Conservation (phyloP, 2,888 invertebrate genomes). For the Rhamnusium bicolor region DNA sequence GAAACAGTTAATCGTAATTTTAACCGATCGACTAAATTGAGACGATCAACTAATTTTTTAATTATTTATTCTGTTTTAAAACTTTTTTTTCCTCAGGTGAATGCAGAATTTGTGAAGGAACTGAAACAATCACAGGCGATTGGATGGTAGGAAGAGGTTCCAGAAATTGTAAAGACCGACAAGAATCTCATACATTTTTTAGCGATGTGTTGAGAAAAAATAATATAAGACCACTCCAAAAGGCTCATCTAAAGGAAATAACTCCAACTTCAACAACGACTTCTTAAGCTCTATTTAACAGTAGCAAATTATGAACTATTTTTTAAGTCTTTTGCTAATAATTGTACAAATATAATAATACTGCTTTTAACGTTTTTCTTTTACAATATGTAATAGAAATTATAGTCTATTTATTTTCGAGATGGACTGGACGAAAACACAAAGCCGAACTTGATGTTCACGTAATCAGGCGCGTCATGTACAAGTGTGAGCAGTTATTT, state of each 20-base stretch:
- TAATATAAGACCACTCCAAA: constrained; percentile 50
- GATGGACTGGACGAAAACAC: too few species aligned
- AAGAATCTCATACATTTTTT: constrained; percentile 58
- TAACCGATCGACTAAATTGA: too few species aligned
- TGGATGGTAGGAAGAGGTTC: constrained; percentile 64
- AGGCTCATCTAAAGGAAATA: constrained; percentile 40
- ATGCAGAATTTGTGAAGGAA: constrained; percentile 64
- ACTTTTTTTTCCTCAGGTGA: constrained; percentile 60
- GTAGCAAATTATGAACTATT: background rate
- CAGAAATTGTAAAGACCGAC: constrained; percentile 64
- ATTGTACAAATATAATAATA: background rate
- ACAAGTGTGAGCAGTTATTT: too few species aligned
- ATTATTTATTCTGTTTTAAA: background rate
- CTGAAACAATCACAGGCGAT: constrained; percentile 64
- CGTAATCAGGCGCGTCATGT: too few species aligned
- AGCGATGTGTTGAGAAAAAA: constrained; percentile 62
- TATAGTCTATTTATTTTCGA: too few species aligned
- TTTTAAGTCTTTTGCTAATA: background rate
- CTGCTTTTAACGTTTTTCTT: background rate
- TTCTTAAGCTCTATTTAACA: background rate
- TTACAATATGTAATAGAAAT: too few species aligned
- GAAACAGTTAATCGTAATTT: too few species aligned
- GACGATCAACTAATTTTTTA: too few species aligned
- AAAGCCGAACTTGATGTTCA: too few species aligned
- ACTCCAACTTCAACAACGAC: background rate